Percentiles rank a stretch among this genome's conserved stretches.
Evolutionary conservation across 2,888 invertebrate genomes (phyloP).

Genomic region (Meganola albula): DNA sequence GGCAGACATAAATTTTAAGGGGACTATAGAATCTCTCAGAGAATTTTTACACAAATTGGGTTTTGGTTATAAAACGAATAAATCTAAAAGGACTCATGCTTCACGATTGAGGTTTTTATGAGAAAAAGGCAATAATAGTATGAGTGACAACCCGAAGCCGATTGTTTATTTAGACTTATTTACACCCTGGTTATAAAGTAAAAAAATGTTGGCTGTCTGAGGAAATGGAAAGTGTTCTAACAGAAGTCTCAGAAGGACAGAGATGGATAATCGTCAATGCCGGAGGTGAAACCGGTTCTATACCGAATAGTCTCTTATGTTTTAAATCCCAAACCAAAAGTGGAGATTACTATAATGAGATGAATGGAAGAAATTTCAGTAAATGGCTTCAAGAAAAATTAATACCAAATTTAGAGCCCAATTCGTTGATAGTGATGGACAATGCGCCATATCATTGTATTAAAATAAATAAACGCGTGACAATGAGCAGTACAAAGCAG

Average conservation of each 20-base stretch:
- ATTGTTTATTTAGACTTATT: slow-evolving; percentile 25
- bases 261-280: no score
- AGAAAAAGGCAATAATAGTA: no score
- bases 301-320: no score
- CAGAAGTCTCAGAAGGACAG: slow-evolving; percentile 24
- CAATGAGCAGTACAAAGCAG: no score
- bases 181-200: slow-evolving; percentile 22
- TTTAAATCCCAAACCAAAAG: slow-evolving; percentile 20
- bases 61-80: no score
- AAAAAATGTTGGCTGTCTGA: slow-evolving; percentile 26
- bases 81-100: neutral
- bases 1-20: no score
- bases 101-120: neutral
- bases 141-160: no score
- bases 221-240: slow-evolving; percentile 16
- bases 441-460: slow-evolving; percentile 14
- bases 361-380: slow-evolving; percentile 18
- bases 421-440: slow-evolving; percentile 12
- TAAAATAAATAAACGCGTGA: no score
- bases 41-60: no score
- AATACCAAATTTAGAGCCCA: slow-evolving; percentile 11
- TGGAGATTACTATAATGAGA: slow-evolving; percentile 25
- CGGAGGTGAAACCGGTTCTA: no score
- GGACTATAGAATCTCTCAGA: no score
- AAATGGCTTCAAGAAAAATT: slow-evolving; percentile 17